Evolutionary conservation across 1,140 invertebrate genomes (phyloP).

Genomic region (Lethocerus indicus): DNA sequence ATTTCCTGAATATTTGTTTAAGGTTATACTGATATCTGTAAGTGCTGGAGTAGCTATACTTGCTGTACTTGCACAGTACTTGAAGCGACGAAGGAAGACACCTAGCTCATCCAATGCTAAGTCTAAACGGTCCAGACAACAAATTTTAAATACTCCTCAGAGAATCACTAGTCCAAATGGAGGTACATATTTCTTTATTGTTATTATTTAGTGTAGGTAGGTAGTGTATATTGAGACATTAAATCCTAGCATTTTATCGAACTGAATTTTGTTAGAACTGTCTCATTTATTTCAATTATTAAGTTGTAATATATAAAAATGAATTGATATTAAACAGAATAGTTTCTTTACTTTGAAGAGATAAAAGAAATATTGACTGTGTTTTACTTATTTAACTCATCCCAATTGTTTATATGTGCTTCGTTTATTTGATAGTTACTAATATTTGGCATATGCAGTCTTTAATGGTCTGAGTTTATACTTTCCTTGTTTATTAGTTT

Average conservation of each 20-base stretch:
- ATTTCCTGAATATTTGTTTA: conserved; percentile 1
- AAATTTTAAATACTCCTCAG: neutral
- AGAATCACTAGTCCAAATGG: conserved; percentile 4
- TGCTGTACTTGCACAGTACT: conserved; percentile 13
- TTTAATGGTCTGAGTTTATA: too few species aligned
- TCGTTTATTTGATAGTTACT: too few species aligned
- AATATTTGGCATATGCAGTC: too few species aligned
- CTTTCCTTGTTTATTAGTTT: too few species aligned
- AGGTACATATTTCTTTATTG: neutral
- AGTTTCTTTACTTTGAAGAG: neutral
- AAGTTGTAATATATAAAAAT: neutral
- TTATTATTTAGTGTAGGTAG: neutral
- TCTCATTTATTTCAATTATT: neutral
- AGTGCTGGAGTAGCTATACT: conserved; percentile 12
- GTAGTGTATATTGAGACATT: neutral
- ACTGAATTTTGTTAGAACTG: neutral
- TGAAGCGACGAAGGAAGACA: conserved; percentile 12
- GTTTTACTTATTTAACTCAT: too few species aligned
- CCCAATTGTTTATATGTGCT: too few species aligned
- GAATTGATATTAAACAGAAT: neutral
- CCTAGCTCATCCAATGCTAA: too few species aligned
- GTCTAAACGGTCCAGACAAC: too few species aligned
- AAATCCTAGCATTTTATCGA: neutral
- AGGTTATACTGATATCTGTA: conserved; percentile 13
- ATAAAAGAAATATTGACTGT: neutral